phyloP scores from a whole-genome alignment of 2,888 invertebrate species.

The Eudemis profundana region DNA sequence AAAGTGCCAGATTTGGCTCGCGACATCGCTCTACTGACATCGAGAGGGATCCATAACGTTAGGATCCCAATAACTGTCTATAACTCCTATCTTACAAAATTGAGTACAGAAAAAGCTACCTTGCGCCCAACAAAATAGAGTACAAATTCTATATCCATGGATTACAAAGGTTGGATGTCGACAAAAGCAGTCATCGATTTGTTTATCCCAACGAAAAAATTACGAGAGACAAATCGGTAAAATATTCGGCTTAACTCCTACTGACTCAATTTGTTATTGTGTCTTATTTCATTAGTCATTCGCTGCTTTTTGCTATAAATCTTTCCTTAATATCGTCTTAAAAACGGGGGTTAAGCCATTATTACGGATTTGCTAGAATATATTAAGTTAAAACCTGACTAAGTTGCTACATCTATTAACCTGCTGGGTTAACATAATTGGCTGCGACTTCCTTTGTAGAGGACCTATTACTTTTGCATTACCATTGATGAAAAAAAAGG shows the following conservation, averaged over 20 bases:
- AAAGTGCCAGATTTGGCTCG: conserved; percentile 43
- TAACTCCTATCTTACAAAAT: conserved; percentile 1
- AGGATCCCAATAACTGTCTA: neutral
- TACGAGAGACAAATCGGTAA: conserved; percentile 59
- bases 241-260: conserved; percentile 62
- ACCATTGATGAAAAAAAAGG: too few relatives aligned
- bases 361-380: conserved; percentile 17
- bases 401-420: conserved; percentile 11
- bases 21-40: conserved; percentile 51
- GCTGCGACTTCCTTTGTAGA: too few relatives aligned
- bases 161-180: neutral
- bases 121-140: neutral
- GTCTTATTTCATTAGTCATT: conserved; percentile 63
- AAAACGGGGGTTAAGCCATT: conserved; percentile 16
- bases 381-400: conserved; percentile 11
- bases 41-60: conserved; percentile 49
- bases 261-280: conserved; percentile 64
- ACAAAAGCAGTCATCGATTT: conserved; percentile 50
- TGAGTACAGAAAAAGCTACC: neutral
- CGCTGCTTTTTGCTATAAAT: conserved; percentile 45
- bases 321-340: conserved; percentile 29
- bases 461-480: too few relatives aligned
- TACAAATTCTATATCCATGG: neutral
- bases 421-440: too few relatives aligned
- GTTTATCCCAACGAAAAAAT: conserved; percentile 59